Conservation (phyloP, 2,797 vertebrate species). For the Pelodytes ibericus region DNA sequence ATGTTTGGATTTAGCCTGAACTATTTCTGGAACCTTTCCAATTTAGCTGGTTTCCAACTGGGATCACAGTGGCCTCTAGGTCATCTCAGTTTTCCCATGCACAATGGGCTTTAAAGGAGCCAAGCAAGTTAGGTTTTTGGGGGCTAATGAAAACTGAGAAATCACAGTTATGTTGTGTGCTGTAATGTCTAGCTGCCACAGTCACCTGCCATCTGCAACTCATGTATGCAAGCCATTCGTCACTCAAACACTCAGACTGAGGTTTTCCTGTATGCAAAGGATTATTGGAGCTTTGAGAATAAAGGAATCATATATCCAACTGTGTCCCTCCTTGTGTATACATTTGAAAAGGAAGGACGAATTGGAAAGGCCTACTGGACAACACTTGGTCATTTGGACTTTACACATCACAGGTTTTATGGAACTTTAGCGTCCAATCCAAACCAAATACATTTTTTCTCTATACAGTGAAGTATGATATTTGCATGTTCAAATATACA, state of each 20-base stretch:
- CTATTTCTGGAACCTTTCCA: constrained; percentile 35
- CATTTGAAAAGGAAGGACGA: constrained; percentile 19
- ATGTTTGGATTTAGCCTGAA: constrained; percentile 38
- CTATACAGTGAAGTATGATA: too few relatives aligned
- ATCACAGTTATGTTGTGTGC: constrained; percentile 35
- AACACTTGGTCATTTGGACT: constrained; percentile 14
- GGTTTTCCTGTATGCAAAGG: constrained; percentile 31
- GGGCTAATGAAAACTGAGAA: constrained; percentile 50
- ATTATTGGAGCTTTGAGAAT: constrained; percentile 34
- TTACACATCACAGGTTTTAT: constrained; percentile 1
- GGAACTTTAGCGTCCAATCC: neutral
- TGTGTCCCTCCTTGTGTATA: constrained; percentile 25
- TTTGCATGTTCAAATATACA: too few relatives aligned
- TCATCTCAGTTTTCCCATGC: constrained; percentile 43
- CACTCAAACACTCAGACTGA: constrained; percentile 27
- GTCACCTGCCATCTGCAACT: constrained; percentile 51
- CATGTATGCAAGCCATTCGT: constrained; percentile 32
- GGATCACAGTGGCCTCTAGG: constrained; percentile 35
- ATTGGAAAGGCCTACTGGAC: neutral
- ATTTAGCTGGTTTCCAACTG: constrained; percentile 41
- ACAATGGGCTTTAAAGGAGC: constrained; percentile 51
- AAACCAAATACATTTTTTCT: too few relatives aligned
- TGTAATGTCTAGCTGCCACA: constrained; percentile 21
- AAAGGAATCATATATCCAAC: constrained; percentile 22
- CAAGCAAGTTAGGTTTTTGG: constrained; percentile 38